Percentiles rank a stretch among this genome's conserved stretches.
phyloP scores from a whole-genome alignment of 2,888 invertebrate species.

The Ochropleura plecta region DNA sequence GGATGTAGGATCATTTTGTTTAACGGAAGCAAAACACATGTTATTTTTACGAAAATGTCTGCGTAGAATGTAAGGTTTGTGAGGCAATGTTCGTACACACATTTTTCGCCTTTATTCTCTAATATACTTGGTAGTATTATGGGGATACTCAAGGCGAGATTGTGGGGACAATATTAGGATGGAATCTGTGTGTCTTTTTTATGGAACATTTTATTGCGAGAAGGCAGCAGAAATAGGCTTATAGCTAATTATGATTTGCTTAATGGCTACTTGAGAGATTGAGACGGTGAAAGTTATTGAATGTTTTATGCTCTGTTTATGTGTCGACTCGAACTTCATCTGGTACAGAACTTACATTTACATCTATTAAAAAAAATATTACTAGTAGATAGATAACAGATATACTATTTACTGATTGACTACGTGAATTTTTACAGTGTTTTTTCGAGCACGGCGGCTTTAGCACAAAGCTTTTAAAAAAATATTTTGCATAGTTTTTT shows the following conservation, averaged over 20 bases:
- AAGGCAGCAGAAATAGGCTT: conserved; percentile 38
- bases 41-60: conserved; percentile 58
- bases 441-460: too few relatives aligned
- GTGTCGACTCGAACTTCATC: not conserved
- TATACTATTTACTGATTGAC: too few relatives aligned
- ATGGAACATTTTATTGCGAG: conserved; percentile 39
- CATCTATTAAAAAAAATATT: not conserved
- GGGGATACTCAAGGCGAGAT: conserved; percentile 35
- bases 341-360: not conserved
- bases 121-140: conserved; percentile 38
- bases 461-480: too few relatives aligned
- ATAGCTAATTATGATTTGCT: conserved; percentile 46
- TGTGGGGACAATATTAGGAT: conserved; percentile 43
- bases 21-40: conserved; percentile 51
- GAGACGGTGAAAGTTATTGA: conserved; percentile 1
- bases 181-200: conserved; percentile 38
- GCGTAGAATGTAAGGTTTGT: conserved; percentile 45
- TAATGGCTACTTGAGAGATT: conserved; percentile 28
- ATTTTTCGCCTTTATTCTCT: conserved; percentile 52
- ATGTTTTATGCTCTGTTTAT: conserved; percentile 11
- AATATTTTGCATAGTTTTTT: too few relatives aligned
- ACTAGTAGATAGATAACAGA: too few relatives aligned
- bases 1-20: conserved; percentile 37
- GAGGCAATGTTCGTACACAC: conserved; percentile 44
- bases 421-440: too few relatives aligned